phyloP scores from a whole-genome alignment of 2,888 invertebrate species.

The Heteromurus nitidus region DNA sequence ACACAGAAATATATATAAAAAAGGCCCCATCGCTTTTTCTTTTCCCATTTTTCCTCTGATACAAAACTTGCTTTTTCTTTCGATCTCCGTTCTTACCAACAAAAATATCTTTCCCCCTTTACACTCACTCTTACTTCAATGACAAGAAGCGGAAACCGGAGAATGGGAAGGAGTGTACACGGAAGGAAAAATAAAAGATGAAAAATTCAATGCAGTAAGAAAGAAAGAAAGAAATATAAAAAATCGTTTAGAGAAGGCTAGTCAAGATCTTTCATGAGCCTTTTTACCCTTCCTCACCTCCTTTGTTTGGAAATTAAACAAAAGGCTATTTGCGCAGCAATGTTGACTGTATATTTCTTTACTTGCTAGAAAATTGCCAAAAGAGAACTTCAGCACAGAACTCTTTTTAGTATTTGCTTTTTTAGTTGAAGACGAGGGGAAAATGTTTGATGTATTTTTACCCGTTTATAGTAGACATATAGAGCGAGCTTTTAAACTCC shows the following conservation, averaged over 20 bases:
- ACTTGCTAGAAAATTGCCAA: not conserved
- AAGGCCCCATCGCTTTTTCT: not conserved
- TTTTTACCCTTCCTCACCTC: too few relatives aligned
- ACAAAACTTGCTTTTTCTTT: too few relatives aligned
- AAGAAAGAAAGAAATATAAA: not conserved
- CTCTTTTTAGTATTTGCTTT: not conserved
- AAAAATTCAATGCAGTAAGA: too few relatives aligned
- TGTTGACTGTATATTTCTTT: too few relatives aligned
- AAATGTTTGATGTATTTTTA: too few relatives aligned
- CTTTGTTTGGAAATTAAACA: constrained; percentile 40
- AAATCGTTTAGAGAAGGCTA: too few relatives aligned
- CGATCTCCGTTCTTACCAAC: not conserved
- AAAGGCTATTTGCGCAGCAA: constrained; percentile 29
- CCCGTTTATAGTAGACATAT: too few relatives aligned
- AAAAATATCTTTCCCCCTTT: not conserved
- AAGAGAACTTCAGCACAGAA: not conserved
- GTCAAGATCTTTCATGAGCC: too few relatives aligned
- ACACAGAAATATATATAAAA: not conserved
- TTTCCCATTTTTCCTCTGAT: too few relatives aligned
- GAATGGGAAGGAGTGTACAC: not conserved
- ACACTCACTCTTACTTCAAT: not conserved
- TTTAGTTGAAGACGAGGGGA: too few relatives aligned
- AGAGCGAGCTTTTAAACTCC: too few relatives aligned
- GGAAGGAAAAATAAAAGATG: constrained; percentile 1
- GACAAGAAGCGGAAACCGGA: constrained; percentile 9